phyloP scores from a whole-genome alignment of 2,113 vertebrate genomes.

The Sarotherodon lohbergeri region DNA sequence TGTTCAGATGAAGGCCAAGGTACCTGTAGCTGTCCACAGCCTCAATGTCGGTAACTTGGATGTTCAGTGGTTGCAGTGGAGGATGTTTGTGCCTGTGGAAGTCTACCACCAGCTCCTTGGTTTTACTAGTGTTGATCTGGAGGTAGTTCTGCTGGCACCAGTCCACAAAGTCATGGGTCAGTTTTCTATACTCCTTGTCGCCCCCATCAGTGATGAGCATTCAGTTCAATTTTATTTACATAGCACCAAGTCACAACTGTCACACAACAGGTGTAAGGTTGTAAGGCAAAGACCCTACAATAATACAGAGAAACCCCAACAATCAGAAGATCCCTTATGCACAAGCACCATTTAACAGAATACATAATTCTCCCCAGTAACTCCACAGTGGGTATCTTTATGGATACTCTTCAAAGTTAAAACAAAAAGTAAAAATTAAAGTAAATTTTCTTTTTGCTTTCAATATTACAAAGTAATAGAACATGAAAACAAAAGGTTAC shows the following conservation, averaged over 20 bases:
- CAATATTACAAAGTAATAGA: not conserved
- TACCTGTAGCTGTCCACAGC: not conserved
- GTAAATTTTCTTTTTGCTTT: not conserved
- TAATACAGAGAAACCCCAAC: not conserved
- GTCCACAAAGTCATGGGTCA: not conserved
- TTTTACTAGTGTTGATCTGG: not conserved
- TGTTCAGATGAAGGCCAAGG: not conserved
- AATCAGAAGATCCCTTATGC: not conserved
- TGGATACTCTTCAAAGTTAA: not conserved
- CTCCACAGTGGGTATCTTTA: not conserved
- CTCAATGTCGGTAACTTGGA: not conserved
- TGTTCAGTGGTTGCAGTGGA: not conserved
- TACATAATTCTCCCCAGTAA: not conserved
- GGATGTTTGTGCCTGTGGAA: not conserved
- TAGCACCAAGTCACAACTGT: not conserved
- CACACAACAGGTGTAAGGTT: not conserved
- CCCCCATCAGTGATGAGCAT: not conserved
- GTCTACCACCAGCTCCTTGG: not conserved
- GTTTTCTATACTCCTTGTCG: not conserved
- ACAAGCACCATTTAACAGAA: not conserved
- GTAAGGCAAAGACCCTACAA: not conserved
- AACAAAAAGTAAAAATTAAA: not conserved
- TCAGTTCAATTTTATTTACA: not conserved
- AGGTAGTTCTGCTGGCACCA: not conserved
- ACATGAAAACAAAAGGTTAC: not conserved